Percentiles rank a stretch among this genome's conserved stretches.
These are phyloP conservation scores for Drosophila chauvacae DNA, from an alignment of 1,140 invertebrate species.

Conservation along the genomic window DNA sequence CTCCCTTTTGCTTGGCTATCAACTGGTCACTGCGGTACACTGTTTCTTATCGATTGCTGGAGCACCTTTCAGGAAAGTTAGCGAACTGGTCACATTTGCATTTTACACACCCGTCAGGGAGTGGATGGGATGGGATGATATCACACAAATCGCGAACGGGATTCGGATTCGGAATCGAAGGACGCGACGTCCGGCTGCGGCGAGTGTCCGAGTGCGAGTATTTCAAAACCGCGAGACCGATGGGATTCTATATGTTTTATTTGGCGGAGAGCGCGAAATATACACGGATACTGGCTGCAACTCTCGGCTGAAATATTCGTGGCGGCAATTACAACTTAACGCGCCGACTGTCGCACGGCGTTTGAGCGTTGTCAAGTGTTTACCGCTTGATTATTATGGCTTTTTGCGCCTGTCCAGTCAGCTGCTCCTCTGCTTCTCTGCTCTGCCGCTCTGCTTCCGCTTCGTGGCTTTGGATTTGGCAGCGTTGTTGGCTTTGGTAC, in stretches of 20 bases:
- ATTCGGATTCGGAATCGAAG: not conserved
- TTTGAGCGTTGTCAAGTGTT: conserved; percentile 70
- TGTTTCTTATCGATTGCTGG: conserved; percentile 27
- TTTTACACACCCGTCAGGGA: conserved; percentile 28
- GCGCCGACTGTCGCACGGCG: conserved; percentile 67
- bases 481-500: conserved; percentile 47
- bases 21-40: conserved; percentile 3
- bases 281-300: not conserved
- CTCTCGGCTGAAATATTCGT: conserved; percentile 16
- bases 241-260: conserved; percentile 8
- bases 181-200: conserved; percentile 25
- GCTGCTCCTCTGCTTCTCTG: conserved; percentile 50
- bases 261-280: conserved; percentile 23
- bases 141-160: conserved; percentile 26
- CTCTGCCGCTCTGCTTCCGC: conserved; percentile 32
- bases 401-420: conserved; percentile 62
- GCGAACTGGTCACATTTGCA: conserved; percentile 26
- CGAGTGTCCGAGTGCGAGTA: conserved; percentile 28
- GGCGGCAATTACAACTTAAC: conserved; percentile 66
- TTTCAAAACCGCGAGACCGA: conserved; percentile 13
- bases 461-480: conserved; percentile 34
- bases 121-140: conserved; percentile 25
- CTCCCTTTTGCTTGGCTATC: conserved; percentile 16
- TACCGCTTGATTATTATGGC: conserved; percentile 71
- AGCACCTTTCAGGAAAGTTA: conserved; percentile 18